These are phyloP conservation scores for Aethina tumida DNA, from an alignment of 1,140 invertebrate genomes.

Conservation along the genomic window DNA sequence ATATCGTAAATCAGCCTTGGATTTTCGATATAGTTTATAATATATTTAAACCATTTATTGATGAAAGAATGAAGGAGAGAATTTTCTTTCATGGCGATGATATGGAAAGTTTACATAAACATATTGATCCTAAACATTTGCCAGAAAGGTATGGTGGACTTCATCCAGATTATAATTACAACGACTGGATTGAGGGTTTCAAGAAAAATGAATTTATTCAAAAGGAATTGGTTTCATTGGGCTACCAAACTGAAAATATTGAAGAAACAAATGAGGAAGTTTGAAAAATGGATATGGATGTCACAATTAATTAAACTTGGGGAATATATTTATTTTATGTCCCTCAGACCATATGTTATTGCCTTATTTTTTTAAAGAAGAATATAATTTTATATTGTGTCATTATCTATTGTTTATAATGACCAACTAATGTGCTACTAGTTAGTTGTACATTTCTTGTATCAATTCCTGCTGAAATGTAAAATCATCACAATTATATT, in stretches of 20 bases:
- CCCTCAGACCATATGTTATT: no score
- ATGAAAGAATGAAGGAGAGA: constrained; percentile 52
- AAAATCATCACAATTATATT: no score
- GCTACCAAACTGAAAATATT: constrained; percentile 41
- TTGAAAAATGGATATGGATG: no score
- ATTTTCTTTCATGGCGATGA: constrained; percentile 69
- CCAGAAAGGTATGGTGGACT: constrained; percentile 61
- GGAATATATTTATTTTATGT: no score
- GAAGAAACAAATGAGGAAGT: constrained; percentile 2
- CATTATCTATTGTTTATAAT: no score
- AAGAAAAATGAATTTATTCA: constrained; percentile 45
- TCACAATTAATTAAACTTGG: no score
- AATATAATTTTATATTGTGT: no score
- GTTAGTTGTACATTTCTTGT: no score
- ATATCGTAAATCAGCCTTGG: constrained; percentile 71
- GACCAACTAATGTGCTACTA: no score
- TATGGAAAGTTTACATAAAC: constrained; percentile 63
- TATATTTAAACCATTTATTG: constrained; percentile 66
- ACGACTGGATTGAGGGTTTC: constrained; percentile 59
- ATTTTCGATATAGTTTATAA: constrained; percentile 66
- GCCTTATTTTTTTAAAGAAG: no score
- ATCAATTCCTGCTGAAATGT: no score
- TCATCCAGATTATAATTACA: constrained; percentile 59
- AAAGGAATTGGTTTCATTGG: constrained; percentile 51
- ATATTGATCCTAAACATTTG: constrained; percentile 57